Percentiles rank a stretch among this genome's conserved stretches.
Evolutionary conservation across 2,113 vertebrate species (phyloP).

Genomic region (Lepus americanus): DNA sequence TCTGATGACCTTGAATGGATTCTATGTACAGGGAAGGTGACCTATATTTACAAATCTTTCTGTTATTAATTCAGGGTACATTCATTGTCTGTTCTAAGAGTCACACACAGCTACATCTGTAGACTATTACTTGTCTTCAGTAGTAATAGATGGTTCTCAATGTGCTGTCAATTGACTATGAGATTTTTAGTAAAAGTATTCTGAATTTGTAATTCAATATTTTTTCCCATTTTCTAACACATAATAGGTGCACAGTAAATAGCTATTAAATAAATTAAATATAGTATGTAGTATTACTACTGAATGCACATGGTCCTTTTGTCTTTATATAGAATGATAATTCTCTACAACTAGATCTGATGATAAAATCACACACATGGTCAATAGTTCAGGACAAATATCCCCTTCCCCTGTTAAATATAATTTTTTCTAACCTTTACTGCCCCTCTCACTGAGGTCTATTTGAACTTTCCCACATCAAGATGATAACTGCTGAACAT

Average conservation of each 20-base stretch:
- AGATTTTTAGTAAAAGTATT: not conserved
- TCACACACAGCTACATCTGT: not conserved
- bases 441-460: not conserved
- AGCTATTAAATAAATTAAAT: not conserved
- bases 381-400: not conserved
- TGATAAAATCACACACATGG: not conserved
- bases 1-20: not conserved
- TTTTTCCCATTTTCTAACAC: not conserved
- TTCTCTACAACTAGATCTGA: not conserved
- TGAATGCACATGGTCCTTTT: not conserved
- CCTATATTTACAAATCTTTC: not conserved
- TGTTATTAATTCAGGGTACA: not conserved
- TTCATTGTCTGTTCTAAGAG: not conserved
- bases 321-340: not conserved
- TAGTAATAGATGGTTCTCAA: not conserved
- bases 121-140: not conserved
- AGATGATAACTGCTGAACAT: rapidly evolving
- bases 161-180: not conserved
- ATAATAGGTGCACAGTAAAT: not conserved
- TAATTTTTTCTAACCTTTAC: not conserved
- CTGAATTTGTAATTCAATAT: not conserved
- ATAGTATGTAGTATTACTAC: not conserved
- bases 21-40: not conserved
- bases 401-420: not conserved
- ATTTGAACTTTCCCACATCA: not conserved